These are phyloP conservation scores for Nasua narica DNA, from an alignment of 2,797 vertebrate genomes.

Conservation along the genomic window DNA sequence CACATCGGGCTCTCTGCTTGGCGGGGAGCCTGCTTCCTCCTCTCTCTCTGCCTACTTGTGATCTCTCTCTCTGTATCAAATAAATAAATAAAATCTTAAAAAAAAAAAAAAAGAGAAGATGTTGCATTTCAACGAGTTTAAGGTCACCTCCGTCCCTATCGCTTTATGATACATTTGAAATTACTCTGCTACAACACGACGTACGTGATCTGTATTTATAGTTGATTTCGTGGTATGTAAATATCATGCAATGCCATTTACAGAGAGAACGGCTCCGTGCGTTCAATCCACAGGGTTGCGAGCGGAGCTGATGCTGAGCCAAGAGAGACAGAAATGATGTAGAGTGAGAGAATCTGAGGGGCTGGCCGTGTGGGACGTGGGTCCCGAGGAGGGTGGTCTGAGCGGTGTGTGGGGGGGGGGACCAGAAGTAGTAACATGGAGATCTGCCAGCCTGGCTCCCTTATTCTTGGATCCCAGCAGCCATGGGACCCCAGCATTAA, in stretches of 20 bases:
- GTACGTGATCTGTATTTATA: not conserved
- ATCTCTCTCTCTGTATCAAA: too few species aligned
- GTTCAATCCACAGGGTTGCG: not conserved
- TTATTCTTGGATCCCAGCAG: not conserved
- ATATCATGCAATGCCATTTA: not conserved
- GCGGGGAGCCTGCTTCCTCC: too few species aligned
- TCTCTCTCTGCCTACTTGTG: too few species aligned
- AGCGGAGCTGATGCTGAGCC: not conserved
- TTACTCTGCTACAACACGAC: not conserved
- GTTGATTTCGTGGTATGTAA: not conserved
- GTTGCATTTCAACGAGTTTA: not conserved
- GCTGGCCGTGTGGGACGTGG: not conserved
- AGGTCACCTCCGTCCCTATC: not conserved
- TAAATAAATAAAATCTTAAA: too few species aligned
- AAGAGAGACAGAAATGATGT: not conserved
- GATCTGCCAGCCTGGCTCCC: not conserved
- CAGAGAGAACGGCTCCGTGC: not conserved
- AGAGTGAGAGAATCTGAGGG: not conserved
- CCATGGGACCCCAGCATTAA: not conserved
- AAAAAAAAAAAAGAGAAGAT: not conserved
- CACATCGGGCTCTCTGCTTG: too few species aligned
- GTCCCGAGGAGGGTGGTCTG: not conserved
- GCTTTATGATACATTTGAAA: not conserved
- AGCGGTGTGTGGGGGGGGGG: fast-evolving
- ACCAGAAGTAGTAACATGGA: not conserved